A percentile compares a stretch with the other conserved stretches of the same genome.
Evolutionary conservation across 2,113 vertebrate species (phyloP).

Genomic region (Hyperopisus bebe): DNA sequence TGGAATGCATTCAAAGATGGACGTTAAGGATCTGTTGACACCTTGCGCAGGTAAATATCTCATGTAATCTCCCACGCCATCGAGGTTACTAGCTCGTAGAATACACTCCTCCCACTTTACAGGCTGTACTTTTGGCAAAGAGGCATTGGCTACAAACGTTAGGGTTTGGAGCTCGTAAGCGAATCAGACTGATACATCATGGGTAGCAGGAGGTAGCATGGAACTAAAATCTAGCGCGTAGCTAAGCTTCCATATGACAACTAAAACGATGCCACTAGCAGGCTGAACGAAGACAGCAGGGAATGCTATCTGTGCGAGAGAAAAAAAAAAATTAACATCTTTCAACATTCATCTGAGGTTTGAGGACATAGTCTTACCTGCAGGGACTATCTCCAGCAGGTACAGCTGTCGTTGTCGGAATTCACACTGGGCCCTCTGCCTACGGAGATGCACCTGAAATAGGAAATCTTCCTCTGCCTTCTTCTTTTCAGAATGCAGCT

Average conservation of each 20-base stretch:
- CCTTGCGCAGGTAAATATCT: neutral
- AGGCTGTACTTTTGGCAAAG: neutral
- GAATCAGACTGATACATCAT: neutral
- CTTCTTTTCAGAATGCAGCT: constrained; percentile 58
- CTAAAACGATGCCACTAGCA: neutral
- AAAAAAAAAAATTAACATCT: neutral
- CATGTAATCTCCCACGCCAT: neutral
- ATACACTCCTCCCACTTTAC: neutral
- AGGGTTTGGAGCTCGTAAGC: neutral
- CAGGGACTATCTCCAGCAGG: constrained; percentile 75
- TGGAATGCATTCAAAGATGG: neutral
- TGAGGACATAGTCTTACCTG: constrained; percentile 58
- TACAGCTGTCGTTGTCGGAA: constrained; percentile 77
- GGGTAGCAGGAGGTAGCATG: neutral
- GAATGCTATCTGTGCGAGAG: neutral
- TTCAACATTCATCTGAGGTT: neutral
- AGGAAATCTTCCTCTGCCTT: constrained; percentile 70
- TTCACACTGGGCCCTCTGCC: constrained; percentile 73
- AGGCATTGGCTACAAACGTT: neutral
- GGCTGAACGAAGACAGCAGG: neutral
- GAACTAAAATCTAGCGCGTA: neutral
- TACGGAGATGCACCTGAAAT: constrained; percentile 68
- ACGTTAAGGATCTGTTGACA: neutral
- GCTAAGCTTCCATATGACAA: neutral
- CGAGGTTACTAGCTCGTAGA: neutral